Conservation (phyloP, 2,888 invertebrate genomes). For the Lasius fuliginosus region DNA sequence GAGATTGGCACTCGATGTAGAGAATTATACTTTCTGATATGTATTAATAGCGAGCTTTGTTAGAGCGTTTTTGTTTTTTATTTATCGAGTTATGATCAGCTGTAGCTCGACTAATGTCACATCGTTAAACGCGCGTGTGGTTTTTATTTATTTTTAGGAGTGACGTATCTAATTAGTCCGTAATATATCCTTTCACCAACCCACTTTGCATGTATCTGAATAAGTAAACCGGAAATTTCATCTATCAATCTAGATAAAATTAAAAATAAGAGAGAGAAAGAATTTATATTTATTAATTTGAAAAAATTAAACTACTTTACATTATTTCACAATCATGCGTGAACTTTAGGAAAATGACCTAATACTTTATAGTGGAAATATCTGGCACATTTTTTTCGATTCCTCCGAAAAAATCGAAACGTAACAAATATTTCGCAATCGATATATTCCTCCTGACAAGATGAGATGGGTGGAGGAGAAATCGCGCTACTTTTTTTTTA, state of each 20-base stretch:
- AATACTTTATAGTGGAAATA: background rate
- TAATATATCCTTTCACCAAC: background rate
- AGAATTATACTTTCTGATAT: constrained; percentile 3
- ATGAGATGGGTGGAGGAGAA: constrained; percentile 24
- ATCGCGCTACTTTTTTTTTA: constrained; percentile 30
- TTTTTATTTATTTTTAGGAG: constrained; percentile 19
- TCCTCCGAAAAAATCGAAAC: constrained; percentile 9
- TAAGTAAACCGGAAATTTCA: background rate
- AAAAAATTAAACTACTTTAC: background rate
- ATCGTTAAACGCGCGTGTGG: background rate
- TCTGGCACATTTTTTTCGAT: background rate
- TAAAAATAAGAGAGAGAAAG: background rate
- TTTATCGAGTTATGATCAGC: constrained; percentile 30
- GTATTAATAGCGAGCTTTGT: constrained; percentile 32
- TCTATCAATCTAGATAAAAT: background rate
- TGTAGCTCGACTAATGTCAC: constrained; percentile 28
- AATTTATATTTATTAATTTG: constrained; percentile 7
- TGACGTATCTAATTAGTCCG: constrained; percentile 24
- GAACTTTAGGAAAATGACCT: background rate
- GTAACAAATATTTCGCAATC: background rate
- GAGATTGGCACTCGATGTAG: constrained; percentile 22
- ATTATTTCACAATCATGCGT: background rate
- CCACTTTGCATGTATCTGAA: background rate
- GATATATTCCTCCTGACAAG: background rate
- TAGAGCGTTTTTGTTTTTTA: constrained; percentile 9